Evolutionary conservation across 2,888 invertebrate species (phyloP).

Genomic region (Tortricodes alternella): DNA sequence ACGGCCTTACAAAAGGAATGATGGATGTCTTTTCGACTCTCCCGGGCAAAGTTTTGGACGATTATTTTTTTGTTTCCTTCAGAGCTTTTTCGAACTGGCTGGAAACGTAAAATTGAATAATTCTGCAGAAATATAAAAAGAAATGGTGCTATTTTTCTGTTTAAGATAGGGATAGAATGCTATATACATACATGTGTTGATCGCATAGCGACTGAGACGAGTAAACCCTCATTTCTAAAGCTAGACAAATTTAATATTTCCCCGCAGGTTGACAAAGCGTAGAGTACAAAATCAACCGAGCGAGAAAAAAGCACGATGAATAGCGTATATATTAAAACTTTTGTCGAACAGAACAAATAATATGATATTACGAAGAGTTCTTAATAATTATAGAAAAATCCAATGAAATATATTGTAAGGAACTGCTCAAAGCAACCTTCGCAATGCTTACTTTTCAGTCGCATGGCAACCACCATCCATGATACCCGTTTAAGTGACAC

Average conservation of each 20-base stretch:
- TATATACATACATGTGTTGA: constrained; percentile 7
- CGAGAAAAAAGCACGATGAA: neutral
- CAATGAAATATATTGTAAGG: too few relatives aligned
- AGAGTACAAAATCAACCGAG: neutral
- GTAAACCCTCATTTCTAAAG: neutral
- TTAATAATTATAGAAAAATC: too few relatives aligned
- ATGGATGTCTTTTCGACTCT: constrained; percentile 26
- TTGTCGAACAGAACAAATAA: too few relatives aligned
- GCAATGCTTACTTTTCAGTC: too few relatives aligned
- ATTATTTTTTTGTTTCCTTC: constrained; percentile 16
- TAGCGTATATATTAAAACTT: too few relatives aligned
- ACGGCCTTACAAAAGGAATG: constrained; percentile 27
- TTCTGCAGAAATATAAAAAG: neutral
- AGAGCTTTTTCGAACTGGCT: constrained; percentile 3
- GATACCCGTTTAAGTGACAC: too few relatives aligned
- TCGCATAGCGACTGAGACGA: neutral
- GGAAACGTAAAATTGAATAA: constrained; percentile 18
- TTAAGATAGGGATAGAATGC: constrained; percentile 3
- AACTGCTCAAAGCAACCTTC: too few relatives aligned
- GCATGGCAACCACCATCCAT: too few relatives aligned
- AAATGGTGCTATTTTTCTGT: neutral
- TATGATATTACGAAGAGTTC: too few relatives aligned
- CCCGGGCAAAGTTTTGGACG: constrained; percentile 18
- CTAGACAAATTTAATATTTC: constrained; percentile 13
- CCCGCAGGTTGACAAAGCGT: neutral